Evolutionary conservation across 2,113 vertebrate species (phyloP), one percentile per base, ranked within the genome.

Genomic region (Syngnathus scovelli): DNA sequence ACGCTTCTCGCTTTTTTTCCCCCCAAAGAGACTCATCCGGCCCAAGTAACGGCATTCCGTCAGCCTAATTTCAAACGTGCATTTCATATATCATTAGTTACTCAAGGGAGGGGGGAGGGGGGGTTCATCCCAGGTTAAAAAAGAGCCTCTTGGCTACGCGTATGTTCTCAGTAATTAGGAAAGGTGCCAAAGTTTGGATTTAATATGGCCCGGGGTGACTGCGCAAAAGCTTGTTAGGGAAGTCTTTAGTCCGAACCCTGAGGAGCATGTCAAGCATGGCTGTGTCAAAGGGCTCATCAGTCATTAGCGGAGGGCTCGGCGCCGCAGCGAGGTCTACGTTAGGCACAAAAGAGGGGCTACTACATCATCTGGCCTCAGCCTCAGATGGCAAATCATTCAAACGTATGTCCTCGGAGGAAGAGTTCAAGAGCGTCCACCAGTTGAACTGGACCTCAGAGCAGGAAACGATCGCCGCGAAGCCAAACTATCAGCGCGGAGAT

Each of bases 151-250:
- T 83, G 79, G 83, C 87, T 82, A 52, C 2, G 72, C 66, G 70
- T 86, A 72, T 80, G 81, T 87, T 88, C 83, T 87, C 78, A 75
- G 83, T 87, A 89, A 91, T 91, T 90, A 89, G 88, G 84, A 89
- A 82, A 81, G 84, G 87, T 87, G 87, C 83, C 88, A 88, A 83
- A 83, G 81, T 88, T 88, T 87, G 86, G 83, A 88, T 88, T 89
- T 85, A 90, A 89, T 89, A 86, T 52, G 56, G 80, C 86, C 82
- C 82, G 80, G 76, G 80, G 83, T 84, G 83, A 82, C 76, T 21
- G 55, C 74, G 81, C 19, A 27, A 72, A 78, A 79, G 83, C 88
- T 90, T 90, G 86, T 89, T 88, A 86, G 83, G 83, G 75, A 85
- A 88, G 84, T 87, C 83, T 89, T 89, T 87, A 89, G 83, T 80